Conservation (phyloP, 2,113 vertebrate species). For the Rhinogobius similis region DNA sequence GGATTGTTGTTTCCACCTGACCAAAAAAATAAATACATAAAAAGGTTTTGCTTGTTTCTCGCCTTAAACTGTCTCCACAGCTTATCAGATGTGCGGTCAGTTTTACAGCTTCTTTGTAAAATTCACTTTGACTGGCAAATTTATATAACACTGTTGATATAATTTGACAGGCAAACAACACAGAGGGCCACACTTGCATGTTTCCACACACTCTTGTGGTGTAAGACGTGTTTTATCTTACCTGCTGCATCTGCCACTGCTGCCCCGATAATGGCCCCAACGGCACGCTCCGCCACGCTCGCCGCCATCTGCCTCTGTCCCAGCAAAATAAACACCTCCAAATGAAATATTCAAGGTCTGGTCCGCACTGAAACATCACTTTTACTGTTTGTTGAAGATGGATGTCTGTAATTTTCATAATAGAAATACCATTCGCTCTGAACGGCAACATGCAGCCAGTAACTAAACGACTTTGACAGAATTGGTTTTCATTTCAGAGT, state of each 20-base stretch:
- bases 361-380: background rate
- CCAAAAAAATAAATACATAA: too few species aligned
- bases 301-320: constrained; percentile 58
- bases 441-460: background rate
- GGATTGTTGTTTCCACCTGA: too few species aligned
- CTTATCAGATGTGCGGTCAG: too few species aligned
- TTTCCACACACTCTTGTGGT: background rate
- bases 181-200: background rate
- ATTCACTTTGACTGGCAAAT: too few species aligned
- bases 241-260: constrained; percentile 77
- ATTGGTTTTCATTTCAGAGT: background rate
- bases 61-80: too few species aligned
- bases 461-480: constrained; percentile 2
- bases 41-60: too few species aligned
- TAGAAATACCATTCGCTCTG: background rate
- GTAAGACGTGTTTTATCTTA: constrained; percentile 44
- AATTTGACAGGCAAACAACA: background rate
- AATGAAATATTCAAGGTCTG: constrained; percentile 3
- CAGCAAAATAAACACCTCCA: background rate
- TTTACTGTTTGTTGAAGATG: background rate
- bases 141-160: background rate
- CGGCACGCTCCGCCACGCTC: constrained; percentile 59
- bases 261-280: constrained; percentile 72
- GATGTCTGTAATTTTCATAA: constrained; percentile 8
- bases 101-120: too few species aligned